Conservation (phyloP, 2,888 invertebrate genomes). For the Apamea sordens region DNA sequence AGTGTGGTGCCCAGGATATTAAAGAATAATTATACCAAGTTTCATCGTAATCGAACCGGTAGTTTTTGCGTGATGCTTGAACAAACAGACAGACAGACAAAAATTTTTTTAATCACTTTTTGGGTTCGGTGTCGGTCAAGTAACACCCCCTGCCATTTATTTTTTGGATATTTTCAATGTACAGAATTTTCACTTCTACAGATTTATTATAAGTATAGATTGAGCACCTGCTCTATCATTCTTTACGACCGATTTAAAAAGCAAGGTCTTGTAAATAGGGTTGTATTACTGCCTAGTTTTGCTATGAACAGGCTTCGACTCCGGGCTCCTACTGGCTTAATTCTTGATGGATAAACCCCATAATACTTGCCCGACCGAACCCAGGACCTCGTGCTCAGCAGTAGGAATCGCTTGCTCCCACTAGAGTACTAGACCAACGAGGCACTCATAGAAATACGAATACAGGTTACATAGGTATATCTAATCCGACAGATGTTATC, state of each 20-base stretch:
- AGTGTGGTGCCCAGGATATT: too few species aligned
- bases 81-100: too few species aligned
- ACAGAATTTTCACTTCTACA: too few species aligned
- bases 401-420: background rate
- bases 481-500: background rate
- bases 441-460: background rate
- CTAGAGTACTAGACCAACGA: background rate
- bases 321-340: background rate
- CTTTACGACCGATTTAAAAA: slow-evolving; percentile 31
- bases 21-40: too few species aligned
- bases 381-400: too few species aligned
- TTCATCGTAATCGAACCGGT: too few species aligned
- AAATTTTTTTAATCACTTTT: too few species aligned
- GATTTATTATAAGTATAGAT: too few species aligned
- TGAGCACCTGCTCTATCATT: background rate
- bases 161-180: too few species aligned
- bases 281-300: slow-evolving; percentile 5
- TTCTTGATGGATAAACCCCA: background rate
- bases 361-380: background rate
- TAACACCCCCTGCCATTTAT: too few species aligned
- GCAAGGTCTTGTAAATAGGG: slow-evolving; percentile 28
- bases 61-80: too few species aligned
- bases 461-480: background rate
- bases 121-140: too few species aligned
- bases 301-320: background rate